These are phyloP conservation scores for Metopia argyrocephala DNA, from an alignment of 2,888 invertebrate species.

Conservation along the genomic window DNA sequence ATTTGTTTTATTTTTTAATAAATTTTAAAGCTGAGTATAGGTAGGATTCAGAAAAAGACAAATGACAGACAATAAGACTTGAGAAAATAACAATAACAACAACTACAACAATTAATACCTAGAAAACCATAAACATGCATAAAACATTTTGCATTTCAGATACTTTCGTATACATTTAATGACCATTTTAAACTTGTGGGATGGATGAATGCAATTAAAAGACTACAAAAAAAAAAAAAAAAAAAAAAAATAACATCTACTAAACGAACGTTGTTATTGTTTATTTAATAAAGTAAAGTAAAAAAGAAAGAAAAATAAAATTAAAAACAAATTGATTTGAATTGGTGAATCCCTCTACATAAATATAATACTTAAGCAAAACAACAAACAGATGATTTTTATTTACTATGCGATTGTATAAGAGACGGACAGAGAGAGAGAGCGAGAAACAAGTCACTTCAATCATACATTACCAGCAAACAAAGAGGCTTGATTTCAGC, in stretches of 20 bases:
- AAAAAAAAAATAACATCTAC: too few relatives aligned
- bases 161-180: neutral
- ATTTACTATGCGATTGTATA: conserved; percentile 3
- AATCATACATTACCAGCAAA: too few relatives aligned
- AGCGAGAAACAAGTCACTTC: too few relatives aligned
- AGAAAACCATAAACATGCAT: conserved; percentile 15
- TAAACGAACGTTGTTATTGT: neutral
- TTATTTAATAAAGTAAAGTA: neutral
- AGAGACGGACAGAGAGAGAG: neutral
- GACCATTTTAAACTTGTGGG: neutral
- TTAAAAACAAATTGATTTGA: neutral
- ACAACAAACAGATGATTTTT: neutral
- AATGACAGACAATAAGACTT: neutral
- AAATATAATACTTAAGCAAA: neutral
- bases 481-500: too few relatives aligned
- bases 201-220: neutral
- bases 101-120: conserved; percentile 11
- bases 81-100: neutral
- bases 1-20: conserved; percentile 22
- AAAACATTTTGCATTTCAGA: conserved; percentile 21
- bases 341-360: neutral
- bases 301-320: neutral
- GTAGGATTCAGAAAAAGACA: conserved; percentile 21
- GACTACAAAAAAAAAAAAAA: too few relatives aligned
- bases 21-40: neutral